A percentile compares a stretch with the other conserved stretches of the same genome.
Conservation (phyloP, 2,113 vertebrate species). For the Albula goreensis region DNA sequence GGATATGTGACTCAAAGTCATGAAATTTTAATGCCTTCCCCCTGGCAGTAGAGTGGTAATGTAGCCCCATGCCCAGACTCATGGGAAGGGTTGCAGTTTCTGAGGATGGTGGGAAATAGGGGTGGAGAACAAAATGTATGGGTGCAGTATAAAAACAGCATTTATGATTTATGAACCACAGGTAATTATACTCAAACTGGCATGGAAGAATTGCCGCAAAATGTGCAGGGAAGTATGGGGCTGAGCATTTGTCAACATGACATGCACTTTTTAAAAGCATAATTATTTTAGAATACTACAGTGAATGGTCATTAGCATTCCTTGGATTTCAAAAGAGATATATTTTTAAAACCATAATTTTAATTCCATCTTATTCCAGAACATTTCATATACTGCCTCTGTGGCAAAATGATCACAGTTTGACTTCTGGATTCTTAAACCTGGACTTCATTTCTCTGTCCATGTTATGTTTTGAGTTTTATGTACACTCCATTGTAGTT, state of each 20-base stretch:
- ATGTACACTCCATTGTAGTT: too few relatives aligned
- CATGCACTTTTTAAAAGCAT: background rate
- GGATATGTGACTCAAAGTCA: conserved; percentile 13
- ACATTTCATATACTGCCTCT: too few relatives aligned
- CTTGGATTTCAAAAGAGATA: background rate
- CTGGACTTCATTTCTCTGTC: too few relatives aligned
- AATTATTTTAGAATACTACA: background rate
- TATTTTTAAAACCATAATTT: background rate
- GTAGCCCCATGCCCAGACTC: background rate
- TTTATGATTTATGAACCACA: background rate
- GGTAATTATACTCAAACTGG: background rate
- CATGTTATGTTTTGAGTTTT: too few relatives aligned
- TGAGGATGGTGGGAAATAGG: background rate
- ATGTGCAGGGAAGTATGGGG: background rate
- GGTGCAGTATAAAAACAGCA: background rate
- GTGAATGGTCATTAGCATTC: background rate
- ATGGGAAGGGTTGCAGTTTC: too few relatives aligned
- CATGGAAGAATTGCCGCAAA: background rate
- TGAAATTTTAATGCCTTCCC: conserved; percentile 13
- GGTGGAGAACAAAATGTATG: conserved; percentile 1
- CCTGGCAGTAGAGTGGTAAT: background rate
- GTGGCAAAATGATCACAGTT: too few relatives aligned
- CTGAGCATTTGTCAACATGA: background rate
- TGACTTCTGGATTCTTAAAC: too few relatives aligned
- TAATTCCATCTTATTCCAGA: background rate